Evolutionary conservation across 2,113 vertebrate genomes (phyloP), one percentile per base, ranked within the genome.

Genomic region (Urocynchramus pylzowi): DNA sequence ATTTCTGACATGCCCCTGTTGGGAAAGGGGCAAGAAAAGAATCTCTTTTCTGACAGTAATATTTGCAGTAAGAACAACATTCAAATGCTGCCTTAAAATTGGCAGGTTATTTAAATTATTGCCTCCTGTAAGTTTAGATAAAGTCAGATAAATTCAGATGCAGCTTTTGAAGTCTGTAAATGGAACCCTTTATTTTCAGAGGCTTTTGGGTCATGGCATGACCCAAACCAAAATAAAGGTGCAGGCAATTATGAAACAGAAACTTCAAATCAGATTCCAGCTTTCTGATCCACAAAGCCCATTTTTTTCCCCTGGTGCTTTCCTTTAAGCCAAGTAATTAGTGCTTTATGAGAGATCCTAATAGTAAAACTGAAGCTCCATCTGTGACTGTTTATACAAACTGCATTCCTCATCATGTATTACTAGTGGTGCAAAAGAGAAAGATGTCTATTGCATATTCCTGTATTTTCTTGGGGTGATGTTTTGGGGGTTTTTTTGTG

Each of bases 291-390:
- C 84, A 80, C 24, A 47, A 53, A 82, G 50, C 7, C 31, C 22
- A 20, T 39, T 95, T 61, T 67, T 70, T 71, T 37, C 41, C 85
- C 80, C 60, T 41, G 15, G 42, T 74, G 75, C 27, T 81, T 92
- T 93, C 59, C 47, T 81, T 88, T 90, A 83, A 91, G 83, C 79
- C 75, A 90, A 93, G 79, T 78, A 88, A 93, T 94, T 85, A 92
- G 75, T 45, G 56, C 73, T 95, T 93, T 80, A 94, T 77, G 70
- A 83, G 70, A 80, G 68, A 89, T 70, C 63, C 65, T 90, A 93
- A 92, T 26, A 85, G 79, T 59, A 67, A 96, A 94, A 87, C 63
- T 80, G 83, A 87, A 93, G 67, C 75, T 96, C 87, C 93, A 94
- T 90, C 95, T 93, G 79, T 77, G 71, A 85, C 75, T 94, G 37